Conservation (phyloP, 1,140 invertebrate genomes). For the Neodiprion pinetum region DNA sequence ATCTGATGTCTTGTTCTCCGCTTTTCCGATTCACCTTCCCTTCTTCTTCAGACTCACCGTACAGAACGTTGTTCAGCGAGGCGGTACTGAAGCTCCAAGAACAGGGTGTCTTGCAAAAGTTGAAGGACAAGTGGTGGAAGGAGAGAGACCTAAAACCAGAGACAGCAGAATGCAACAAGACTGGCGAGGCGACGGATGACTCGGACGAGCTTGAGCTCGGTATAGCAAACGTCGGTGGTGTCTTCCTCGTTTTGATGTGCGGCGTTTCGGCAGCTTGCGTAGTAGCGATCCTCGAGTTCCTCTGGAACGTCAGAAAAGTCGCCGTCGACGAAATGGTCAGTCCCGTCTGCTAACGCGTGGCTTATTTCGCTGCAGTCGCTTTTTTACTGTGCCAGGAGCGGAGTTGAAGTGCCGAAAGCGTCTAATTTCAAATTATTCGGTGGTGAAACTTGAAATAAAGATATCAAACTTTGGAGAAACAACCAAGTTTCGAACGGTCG, state of each 20-base stretch:
- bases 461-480: too few species aligned
- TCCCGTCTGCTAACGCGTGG: too few species aligned
- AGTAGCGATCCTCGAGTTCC: slow-evolving; percentile 78
- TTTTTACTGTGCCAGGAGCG: too few species aligned
- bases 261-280: slow-evolving; percentile 71
- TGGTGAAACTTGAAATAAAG: too few species aligned
- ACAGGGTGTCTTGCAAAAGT: slow-evolving; percentile 73
- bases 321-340: slow-evolving; percentile 77
- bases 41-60: slow-evolving; percentile 69
- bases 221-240: slow-evolving; percentile 86
- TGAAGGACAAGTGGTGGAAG: slow-evolving; percentile 92
- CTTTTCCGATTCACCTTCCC: slow-evolving; percentile 31
- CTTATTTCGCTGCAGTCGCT: too few species aligned
- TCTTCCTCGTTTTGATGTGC: slow-evolving; percentile 84
- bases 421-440: too few species aligned
- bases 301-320: slow-evolving; percentile 82
- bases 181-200: slow-evolving; percentile 15
- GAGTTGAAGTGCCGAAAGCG: too few species aligned
- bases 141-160: slow-evolving; percentile 56
- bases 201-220: slow-evolving; percentile 71
- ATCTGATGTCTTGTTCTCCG: slow-evolving; percentile 23
- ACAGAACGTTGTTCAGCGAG: slow-evolving; percentile 74
- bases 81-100: slow-evolving; percentile 85
- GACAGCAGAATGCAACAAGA: slow-evolving; percentile 31
- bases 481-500: too few species aligned